Conservation (phyloP, 2,113 vertebrate species). For the Nymphicus hollandicus region DNA sequence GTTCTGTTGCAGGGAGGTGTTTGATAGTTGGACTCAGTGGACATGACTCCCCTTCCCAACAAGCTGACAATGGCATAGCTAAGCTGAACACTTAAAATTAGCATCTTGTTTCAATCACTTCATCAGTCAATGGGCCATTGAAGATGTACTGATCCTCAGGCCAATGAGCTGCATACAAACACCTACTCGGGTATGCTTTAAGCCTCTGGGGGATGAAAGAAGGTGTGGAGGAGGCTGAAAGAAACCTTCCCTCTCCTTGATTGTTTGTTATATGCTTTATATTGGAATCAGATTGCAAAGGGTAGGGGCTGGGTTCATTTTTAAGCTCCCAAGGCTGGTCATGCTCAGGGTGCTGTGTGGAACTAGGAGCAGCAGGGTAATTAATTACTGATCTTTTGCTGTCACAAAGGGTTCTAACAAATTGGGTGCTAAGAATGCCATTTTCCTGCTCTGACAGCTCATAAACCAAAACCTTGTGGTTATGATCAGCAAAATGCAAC, state of each 20-base stretch:
- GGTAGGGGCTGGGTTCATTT: background rate
- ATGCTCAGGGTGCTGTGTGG: background rate
- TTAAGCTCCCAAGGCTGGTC: background rate
- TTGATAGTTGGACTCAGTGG: background rate
- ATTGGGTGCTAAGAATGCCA: constrained; percentile 46
- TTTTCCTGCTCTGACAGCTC: constrained; percentile 43
- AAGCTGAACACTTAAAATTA: background rate
- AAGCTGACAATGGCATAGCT: background rate
- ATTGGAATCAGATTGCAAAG: background rate
- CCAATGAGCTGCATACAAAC: constrained; percentile 10
- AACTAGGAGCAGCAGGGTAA: background rate
- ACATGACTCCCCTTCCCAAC: background rate
- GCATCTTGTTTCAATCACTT: background rate
- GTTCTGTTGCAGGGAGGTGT: background rate
- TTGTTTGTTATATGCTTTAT: background rate
- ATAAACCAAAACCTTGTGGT: constrained; percentile 53
- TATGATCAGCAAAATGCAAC: constrained; percentile 22
- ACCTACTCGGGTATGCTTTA: background rate
- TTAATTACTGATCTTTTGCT: background rate
- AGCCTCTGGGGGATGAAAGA: background rate
- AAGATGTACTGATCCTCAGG: background rate
- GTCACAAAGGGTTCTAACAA: constrained; percentile 46
- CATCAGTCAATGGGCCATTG: background rate
- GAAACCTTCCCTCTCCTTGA: background rate
- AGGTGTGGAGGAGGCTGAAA: background rate